Evolutionary conservation across 2,797 vertebrate species (phyloP), one percentile per base, ranked within the genome.

Genomic region (Anguilla anguilla): DNA sequence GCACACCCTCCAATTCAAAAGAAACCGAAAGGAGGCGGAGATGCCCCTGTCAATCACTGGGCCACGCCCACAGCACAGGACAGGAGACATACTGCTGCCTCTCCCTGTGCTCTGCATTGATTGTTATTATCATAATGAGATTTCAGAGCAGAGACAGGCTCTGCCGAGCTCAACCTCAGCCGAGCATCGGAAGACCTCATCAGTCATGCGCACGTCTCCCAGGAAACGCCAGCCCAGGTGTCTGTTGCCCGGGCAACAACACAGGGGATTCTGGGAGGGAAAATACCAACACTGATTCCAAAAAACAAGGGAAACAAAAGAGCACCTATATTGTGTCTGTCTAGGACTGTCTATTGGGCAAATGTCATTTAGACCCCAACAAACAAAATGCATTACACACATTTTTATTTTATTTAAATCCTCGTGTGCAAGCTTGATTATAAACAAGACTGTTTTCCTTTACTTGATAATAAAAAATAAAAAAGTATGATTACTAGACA

Each of bases 201-300:
- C 87, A 84, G 87, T 86, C 86, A 86, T 83, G 87, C 86, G 83
- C 43, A 19, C 81, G 43, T 84, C 81, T 83, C 84, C 87, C 74
- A 59, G 51, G 87, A 89, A 83, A 88, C 25, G 77, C 57, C 53
- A 83, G 49, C 81, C 84, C 74, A 90, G 88, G 85, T 90, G 89
- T 88, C 88, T 85, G 89, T 89, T 91, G 87, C 81, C 87, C 87
- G 72, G 90, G 89, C 87, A 92, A 91, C 87, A 77, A 11, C 85
- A 83, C 88, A 64, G 25, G 43, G 87, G 55, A 86, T 85, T 55
- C 87, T 85, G 84, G 84, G 87, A 39, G n/a, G 74, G 25, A 43
- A 72, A 88, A 88, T 82, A 55, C 39, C 84, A 88, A 28, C 87
- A 64, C 72, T 67, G 84, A 85, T 46, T 85, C 81, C 84, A 67